Evolutionary conservation across 2,888 invertebrate species (phyloP).

Genomic region (Patella ulyssiponensis): DNA sequence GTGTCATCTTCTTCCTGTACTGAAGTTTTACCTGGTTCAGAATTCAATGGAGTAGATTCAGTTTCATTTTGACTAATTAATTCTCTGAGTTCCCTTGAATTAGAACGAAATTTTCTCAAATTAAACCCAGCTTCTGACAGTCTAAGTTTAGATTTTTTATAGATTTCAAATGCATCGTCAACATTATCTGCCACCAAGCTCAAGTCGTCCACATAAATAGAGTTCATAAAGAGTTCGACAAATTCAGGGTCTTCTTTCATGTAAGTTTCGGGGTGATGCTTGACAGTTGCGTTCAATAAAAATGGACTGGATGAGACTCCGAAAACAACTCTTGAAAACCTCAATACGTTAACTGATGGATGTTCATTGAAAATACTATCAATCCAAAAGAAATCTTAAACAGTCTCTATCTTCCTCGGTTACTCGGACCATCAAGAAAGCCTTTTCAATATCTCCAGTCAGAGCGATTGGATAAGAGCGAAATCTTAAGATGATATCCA

Average conservation of each 20-base stretch:
- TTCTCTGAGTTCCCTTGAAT: not conserved
- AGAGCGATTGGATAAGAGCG: not conserved
- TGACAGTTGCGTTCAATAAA: not conserved
- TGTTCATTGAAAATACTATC: not conserved
- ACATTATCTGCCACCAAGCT: not conserved
- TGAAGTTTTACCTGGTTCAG: too few relatives aligned
- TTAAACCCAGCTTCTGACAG: constrained; percentile 1
- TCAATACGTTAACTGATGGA: not conserved
- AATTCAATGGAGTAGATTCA: too few relatives aligned
- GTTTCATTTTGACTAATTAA: too few relatives aligned
- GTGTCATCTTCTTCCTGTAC: too few relatives aligned
- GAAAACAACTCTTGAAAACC: not conserved
- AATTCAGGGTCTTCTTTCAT: not conserved
- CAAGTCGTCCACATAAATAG: not conserved
- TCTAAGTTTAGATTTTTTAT: not conserved
- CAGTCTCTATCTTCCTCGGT: not conserved
- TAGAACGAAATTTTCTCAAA: not conserved
- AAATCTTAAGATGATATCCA: not conserved
- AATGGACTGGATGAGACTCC: constrained; percentile 2
- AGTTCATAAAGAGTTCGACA: not conserved
- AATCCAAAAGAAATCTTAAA: not conserved
- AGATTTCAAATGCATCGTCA: not conserved
- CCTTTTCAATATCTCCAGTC: not conserved
- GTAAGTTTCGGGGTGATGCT: not conserved
- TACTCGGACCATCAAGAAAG: not conserved